Conservation (phyloP, 2,113 vertebrate species). For the Grammomys dolichurus region DNA sequence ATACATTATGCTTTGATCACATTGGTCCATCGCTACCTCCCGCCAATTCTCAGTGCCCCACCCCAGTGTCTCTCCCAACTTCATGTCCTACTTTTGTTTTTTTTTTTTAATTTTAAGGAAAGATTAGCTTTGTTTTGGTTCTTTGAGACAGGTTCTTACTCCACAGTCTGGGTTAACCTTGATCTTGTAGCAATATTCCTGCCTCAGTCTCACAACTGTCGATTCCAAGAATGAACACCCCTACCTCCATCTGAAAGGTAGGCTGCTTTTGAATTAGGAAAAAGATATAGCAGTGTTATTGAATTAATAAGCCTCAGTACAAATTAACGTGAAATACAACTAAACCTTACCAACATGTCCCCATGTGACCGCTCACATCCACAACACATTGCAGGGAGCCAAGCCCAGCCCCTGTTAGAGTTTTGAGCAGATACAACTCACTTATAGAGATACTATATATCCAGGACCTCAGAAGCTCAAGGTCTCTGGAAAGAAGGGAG, state of each 20-base stretch:
- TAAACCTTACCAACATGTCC: neutral
- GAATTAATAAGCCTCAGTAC: neutral
- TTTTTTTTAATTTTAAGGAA: neutral
- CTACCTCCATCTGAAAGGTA: neutral
- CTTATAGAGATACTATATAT: slow-evolving; percentile 47
- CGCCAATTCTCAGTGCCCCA: neutral
- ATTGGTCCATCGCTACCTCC: too few relatives aligned
- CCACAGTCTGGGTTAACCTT: too few relatives aligned
- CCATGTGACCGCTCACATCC: neutral
- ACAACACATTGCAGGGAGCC: neutral
- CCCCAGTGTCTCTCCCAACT: neutral
- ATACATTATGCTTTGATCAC: neutral
- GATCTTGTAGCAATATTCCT: neutral
- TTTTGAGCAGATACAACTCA: slow-evolving; percentile 39
- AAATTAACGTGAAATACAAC: neutral
- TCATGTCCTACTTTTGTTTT: neutral
- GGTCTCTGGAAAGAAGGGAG: neutral
- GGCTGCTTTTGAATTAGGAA: slow-evolving; percentile 6
- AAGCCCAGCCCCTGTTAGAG: neutral
- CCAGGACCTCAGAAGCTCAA: slow-evolving; percentile 43
- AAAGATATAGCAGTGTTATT: neutral
- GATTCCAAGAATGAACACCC: neutral
- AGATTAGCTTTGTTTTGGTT: neutral
- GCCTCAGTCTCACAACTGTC: neutral
- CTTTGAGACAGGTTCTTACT: neutral